Evolutionary conservation across 2,888 invertebrate genomes (phyloP).

Genomic region (Drosophila limbata): DNA sequence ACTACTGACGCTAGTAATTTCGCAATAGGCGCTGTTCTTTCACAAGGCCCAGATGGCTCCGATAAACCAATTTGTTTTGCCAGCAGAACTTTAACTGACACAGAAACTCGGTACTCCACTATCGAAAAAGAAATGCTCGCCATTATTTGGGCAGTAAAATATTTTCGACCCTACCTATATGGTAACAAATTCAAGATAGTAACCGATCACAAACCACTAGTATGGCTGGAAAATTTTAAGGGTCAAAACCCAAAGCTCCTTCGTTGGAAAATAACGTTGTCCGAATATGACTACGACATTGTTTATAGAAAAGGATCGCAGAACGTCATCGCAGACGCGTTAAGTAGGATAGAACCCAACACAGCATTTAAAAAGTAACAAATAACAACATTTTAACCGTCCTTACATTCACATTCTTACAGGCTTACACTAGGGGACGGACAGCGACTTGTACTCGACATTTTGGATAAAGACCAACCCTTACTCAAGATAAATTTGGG

Average conservation of each 20-base stretch:
- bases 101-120: too few species aligned
- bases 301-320: constrained; percentile 28
- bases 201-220: constrained; percentile 83
- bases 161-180: background rate
- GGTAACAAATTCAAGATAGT: constrained; percentile 18
- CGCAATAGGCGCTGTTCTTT: too few species aligned
- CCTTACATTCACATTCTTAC: too few species aligned
- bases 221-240: constrained; percentile 37
- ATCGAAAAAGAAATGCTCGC: too few species aligned
- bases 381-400: too few species aligned
- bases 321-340: constrained; percentile 38
- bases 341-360: constrained; percentile 22
- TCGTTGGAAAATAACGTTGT: constrained; percentile 35
- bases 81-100: background rate
- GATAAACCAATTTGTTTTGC: constrained; percentile 27
- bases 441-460: too few species aligned
- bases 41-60: background rate
- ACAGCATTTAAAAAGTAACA: too few species aligned
- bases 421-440: too few species aligned
- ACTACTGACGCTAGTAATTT: constrained; percentile 17
- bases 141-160: too few species aligned
- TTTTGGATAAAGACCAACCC: too few species aligned
- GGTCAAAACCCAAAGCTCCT: constrained; percentile 27
- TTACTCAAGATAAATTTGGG: too few species aligned
- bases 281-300: too few species aligned